Base-by-base conservation (phyloP, 2,888 invertebrate genomes). In the Harpalus rufipes region DNA sequence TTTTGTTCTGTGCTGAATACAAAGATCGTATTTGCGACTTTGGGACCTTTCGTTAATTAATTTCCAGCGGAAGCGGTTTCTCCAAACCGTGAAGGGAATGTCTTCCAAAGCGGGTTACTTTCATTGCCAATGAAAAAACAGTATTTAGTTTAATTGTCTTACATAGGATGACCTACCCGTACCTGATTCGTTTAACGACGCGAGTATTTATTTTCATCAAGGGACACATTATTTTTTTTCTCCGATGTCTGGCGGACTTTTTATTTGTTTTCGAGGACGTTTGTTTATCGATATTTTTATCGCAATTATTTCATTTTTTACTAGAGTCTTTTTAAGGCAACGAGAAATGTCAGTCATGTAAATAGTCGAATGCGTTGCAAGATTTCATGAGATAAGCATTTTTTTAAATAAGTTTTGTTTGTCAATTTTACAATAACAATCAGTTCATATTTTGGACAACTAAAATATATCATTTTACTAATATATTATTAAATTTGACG, bases 131-230 rank as follows among this genome's bases (percentile, higher is more conserved):
- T 74, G 16, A 14, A 74, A 74, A 74, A 74, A 72, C 72, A 10
- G 44, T 74, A 51, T 44, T 74, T 74, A 44, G 44, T 74, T 74
- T 74, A 74, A 74, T 74, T 74, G 72, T 74, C 44, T 74, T n/a
- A 18, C 44, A 44, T 68, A 68, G 44, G 72, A 74, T 44, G 41
- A 72, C 8, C 72, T 21, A 68, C n/a, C 32, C 21, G 3, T 21
- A 21, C 1, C 21, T 3, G 21, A 21, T 21, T 21, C 12, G 14
- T n/a, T 8, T 39, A 32, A 58, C 14, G 16, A 58, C 58, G 21
- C 32, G 32, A 1, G 18, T 44, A 44, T 44, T 44, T 74, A 16
- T 74, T 74, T 74, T 74, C 7, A n/a, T 74, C 72, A 74, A 74
- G 72, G 72, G 12, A 74, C 41, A n/a, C 72, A 41, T 74, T 74